Base-by-base conservation (phyloP, 2,888 invertebrate species). In the Drosophila meridiana region DNA sequence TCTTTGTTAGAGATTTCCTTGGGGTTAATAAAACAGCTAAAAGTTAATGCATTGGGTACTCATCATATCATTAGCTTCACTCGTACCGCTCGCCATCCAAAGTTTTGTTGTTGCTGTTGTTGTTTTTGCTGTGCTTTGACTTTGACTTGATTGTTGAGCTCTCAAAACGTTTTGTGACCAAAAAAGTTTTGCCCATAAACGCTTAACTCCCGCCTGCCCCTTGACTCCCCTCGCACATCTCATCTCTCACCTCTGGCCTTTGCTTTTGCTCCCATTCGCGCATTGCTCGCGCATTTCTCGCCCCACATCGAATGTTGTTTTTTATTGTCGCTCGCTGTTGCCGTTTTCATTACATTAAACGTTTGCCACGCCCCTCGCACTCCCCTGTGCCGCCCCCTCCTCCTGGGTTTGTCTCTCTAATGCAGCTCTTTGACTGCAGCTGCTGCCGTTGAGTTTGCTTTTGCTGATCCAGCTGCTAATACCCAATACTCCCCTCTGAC, bases 261-360 rank as follows among this genome's bases (percentile, higher is more conserved):
- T 4, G 55, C 42, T 34, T 42, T 61, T 59, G 59, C 62, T 59
- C n/a, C 64, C 62, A 61, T 80, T 63, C 50, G 40, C 62, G 56
- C 56, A 9, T 14, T 55, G 36, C 32, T n/a, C 50, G 9, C 30
- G 4, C 42, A 0, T 42, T 42, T 50, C 62, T 64, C 64, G 57
- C 62, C 71, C 58, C 81, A 60, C 85, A 84, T 85, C 69, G 68
- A 79, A 76, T 73, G 75, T 71, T 73, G 83, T 76, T 85, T 85
- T 85, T 87, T 89, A 87, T 85, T 85, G 79, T 77, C 76, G 76
- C 63, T 76, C 34, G 76, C 81, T 70, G 62, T 73, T 70, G 58
- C 88, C 82, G 68, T 90, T 85, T 88, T 88, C 87, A 90, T 86
- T 88, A 88, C 86, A 86, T 86, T 86, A 86, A 90, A 78, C 80